A percentile compares a stretch with the other conserved stretches of the same genome.
Conservation (phyloP, 2,888 invertebrate genomes). For the Girardia tigrina region DNA sequence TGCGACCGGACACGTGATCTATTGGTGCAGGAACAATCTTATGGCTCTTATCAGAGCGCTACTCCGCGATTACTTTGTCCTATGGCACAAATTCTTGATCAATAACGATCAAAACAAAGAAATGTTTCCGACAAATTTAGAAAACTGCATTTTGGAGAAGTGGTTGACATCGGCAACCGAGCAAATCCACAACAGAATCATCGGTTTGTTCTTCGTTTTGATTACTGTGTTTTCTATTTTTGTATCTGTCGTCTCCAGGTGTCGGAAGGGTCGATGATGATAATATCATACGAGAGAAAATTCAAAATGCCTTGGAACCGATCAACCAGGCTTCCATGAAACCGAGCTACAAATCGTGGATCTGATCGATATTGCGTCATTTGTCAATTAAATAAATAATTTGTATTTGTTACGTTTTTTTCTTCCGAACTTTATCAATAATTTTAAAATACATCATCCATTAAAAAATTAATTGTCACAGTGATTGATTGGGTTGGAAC, state of each 20-base stretch:
- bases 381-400: too few relatives aligned
- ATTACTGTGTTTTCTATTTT: too few relatives aligned
- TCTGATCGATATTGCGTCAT: too few relatives aligned
- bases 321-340: background rate
- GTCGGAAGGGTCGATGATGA: background rate
- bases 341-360: background rate
- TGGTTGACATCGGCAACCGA: background rate
- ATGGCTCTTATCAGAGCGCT: background rate
- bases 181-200: background rate
- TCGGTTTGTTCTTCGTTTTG: too few relatives aligned
- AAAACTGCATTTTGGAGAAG: constrained; percentile 14
- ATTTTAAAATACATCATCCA: too few relatives aligned
- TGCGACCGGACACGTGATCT: background rate
- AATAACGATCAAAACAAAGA: background rate
- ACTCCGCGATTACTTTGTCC: constrained; percentile 1
- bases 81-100: constrained; percentile 14
- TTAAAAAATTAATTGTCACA: too few relatives aligned
- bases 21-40: background rate
- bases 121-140: background rate
- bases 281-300: background rate
- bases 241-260: background rate
- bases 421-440: too few relatives aligned
- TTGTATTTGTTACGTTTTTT: too few relatives aligned
- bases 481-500: too few relatives aligned
- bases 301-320: background rate